phyloP scores from a whole-genome alignment of 1,140 invertebrate genomes.

The Arctopsyche grandis region DNA sequence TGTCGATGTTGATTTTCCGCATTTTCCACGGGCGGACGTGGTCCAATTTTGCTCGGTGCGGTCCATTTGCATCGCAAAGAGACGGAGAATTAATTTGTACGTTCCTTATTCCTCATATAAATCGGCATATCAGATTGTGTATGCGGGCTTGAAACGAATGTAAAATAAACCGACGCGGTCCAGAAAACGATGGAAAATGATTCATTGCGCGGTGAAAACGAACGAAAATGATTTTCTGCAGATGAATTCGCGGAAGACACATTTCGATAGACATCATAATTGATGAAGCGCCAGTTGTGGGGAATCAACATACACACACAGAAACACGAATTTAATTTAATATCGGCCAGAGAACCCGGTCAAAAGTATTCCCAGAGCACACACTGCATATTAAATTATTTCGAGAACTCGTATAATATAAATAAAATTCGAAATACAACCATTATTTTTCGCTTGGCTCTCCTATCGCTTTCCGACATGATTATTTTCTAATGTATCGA shows the following conservation, averaged over 20 bases:
- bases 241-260: conserved; percentile 21
- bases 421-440: background rate
- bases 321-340: no score
- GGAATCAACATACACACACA: background rate
- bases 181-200: background rate
- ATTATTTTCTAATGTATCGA: no score
- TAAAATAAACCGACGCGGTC: no score
- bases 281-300: conserved; percentile 28
- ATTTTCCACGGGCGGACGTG: no score
- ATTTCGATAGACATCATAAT: conserved; percentile 28
- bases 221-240: conserved; percentile 7
- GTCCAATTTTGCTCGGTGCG: no score
- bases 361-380: background rate
- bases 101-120: no score
- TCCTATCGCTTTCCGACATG: no score
- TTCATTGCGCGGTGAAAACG: background rate
- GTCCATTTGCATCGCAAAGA: no score
- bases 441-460: background rate
- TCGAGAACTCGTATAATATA: background rate
- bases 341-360: background rate
- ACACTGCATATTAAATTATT: background rate
- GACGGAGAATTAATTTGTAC: no score
- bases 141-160: no score
- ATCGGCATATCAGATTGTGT: no score
- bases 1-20: no score